Evolutionary conservation across 1,140 invertebrate species (phyloP).

Genomic region (Sesamia nonagrioides): DNA sequence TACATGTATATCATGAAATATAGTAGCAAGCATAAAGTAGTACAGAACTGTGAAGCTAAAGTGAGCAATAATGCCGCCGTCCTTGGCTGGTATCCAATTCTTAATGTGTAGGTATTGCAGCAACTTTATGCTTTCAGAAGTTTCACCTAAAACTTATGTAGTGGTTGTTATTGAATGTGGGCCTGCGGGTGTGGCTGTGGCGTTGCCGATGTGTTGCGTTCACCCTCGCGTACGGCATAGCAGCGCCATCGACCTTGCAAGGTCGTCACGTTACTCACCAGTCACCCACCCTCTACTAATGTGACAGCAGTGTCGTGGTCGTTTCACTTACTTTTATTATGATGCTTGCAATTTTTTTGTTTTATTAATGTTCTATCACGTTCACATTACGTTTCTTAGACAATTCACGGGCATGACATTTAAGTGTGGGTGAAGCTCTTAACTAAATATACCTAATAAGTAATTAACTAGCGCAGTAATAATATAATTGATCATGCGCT

Average conservation of each 20-base stretch:
- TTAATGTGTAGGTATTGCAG: slow-evolving; percentile 25
- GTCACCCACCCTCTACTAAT: slow-evolving; percentile 45
- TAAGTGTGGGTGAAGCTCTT: not conserved
- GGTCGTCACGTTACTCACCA: too few relatives aligned
- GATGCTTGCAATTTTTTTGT: not conserved
- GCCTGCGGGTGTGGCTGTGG: not conserved
- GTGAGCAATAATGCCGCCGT: slow-evolving; percentile 2
- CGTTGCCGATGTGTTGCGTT: slow-evolving; percentile 31
- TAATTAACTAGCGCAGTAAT: not conserved
- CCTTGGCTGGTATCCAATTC: slow-evolving; percentile 37
- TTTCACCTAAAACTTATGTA: slow-evolving; percentile 14
- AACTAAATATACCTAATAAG: too few relatives aligned
- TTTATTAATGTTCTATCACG: not conserved
- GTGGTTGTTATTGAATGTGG: slow-evolving; percentile 39
- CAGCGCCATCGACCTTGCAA: slow-evolving; percentile 71
- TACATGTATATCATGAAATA: not conserved
- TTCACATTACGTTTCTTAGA: not conserved
- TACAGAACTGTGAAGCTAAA: not conserved
- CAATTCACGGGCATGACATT: not conserved
- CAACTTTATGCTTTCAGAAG: slow-evolving; percentile 1
- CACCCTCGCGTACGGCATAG: slow-evolving; percentile 39
- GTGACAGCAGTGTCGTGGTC: slow-evolving; percentile 48
- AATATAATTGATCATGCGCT: too few relatives aligned
- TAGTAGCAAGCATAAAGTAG: not conserved
- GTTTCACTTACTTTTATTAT: slow-evolving; percentile 51